Base-by-base conservation (phyloP, 2,888 invertebrate genomes). In the Theristus sp. region DNA sequence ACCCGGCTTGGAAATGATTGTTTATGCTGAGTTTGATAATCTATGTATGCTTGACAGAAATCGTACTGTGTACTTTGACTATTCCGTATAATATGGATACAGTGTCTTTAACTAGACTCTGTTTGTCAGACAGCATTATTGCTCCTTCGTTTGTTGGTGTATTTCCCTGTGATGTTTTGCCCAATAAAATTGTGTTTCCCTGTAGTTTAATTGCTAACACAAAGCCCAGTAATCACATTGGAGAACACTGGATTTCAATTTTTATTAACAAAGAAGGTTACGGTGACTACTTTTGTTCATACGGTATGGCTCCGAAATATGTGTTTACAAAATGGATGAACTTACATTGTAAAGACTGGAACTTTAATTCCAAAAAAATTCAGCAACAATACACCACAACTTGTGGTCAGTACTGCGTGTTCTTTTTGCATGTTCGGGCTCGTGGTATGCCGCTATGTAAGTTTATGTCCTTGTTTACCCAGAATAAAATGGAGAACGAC, bases 1-100 rank as follows among this genome's bases (percentile, higher is more conserved):
- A 6, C n/a, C 49, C 2, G 59, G 59, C 17, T 2, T 29, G 2
- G 54, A 59, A 53, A 24, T 52, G 53, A 59, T 59, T 27, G 27
- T 52, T 28, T 53, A 53, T 30, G 59, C 30, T 27, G 59, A 59
- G 27, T 49, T 27, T 28, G 59, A 59, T 29, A 59, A 53, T 26
- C 29, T 59, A 29, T 3, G 27, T 27, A 59, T 28, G 52, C 27
- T 59, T 25, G 52, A 59, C 24, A 2, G 28, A 3, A 53, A 30
- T 31, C 24, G 53, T 46, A 53, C 53, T 27, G 25, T 59, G 46
- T 59, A 59, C 53, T 49, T 49, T 26, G 58, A 58, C 26, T 58
- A 58, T 17, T 2, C 10, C 10, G 31, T 28, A 3, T 28, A 13
- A 28, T n/a, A n/a, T 55, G 29, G 28, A 55, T 55, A 25, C 55